A percentile compares a stretch with the other conserved stretches of the same genome.
Conservation (phyloP, 2,113 vertebrate genomes). For the Numida meleagris region DNA sequence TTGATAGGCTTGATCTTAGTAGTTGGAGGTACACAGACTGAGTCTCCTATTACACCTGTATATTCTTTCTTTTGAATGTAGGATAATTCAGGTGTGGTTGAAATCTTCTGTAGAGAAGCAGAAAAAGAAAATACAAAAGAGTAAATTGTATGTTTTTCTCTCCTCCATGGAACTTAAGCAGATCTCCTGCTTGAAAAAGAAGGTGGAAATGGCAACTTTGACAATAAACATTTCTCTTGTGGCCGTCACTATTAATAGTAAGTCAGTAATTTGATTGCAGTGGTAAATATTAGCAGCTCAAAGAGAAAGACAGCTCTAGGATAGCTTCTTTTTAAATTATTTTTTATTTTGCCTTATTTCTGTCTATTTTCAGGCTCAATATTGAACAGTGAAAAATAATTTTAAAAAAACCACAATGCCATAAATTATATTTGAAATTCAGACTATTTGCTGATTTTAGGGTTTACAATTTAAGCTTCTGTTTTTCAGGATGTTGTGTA, state of each 20-base stretch:
- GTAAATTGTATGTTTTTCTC: background rate
- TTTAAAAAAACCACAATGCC: background rate
- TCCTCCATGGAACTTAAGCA: background rate
- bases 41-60: constrained; percentile 4
- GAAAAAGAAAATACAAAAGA: constrained; percentile 13
- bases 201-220: background rate
- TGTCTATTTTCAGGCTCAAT: background rate
- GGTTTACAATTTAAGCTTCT: background rate
- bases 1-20: constrained; percentile 50
- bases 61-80: background rate
- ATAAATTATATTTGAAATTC: background rate
- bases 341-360: background rate
- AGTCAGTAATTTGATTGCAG: background rate
- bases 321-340: background rate
- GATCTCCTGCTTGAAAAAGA: background rate
- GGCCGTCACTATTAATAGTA: background rate
- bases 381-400: background rate
- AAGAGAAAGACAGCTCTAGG: background rate
- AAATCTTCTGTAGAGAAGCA: background rate
- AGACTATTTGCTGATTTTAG: background rate
- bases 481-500: background rate
- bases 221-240: background rate
- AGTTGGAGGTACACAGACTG: background rate
- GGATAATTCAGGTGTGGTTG: background rate
- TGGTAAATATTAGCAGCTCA: background rate